phyloP scores from a whole-genome alignment of 2,797 vertebrate species.

The Urocyon cinereoargenteus region DNA sequence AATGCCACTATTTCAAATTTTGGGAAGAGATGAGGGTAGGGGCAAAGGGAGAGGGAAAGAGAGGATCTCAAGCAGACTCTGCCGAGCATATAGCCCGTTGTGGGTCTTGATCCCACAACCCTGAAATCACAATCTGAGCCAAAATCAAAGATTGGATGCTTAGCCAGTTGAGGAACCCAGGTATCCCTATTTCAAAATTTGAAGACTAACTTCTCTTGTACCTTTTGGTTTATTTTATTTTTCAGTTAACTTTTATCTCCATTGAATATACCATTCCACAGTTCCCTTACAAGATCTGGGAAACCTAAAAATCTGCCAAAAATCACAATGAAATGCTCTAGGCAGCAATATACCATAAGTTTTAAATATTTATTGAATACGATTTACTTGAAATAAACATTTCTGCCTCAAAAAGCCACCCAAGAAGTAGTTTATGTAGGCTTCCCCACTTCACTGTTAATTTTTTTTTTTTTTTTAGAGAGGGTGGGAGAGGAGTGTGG shows the following conservation, averaged over 20 bases:
- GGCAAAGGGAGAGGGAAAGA: neutral
- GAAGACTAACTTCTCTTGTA: neutral
- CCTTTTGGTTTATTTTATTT: neutral
- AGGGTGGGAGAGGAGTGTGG: too few relatives aligned
- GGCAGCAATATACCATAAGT: neutral
- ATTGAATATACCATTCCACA: neutral
- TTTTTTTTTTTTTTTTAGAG: too few relatives aligned
- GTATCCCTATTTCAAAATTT: neutral
- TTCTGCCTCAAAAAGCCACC: neutral
- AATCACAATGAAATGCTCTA: neutral
- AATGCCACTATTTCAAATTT: neutral
- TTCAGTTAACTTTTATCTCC: neutral
- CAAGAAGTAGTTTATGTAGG: neutral
- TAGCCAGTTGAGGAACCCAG: neutral
- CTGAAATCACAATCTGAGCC: neutral
- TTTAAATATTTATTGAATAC: neutral
- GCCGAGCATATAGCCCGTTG: neutral
- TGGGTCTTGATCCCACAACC: neutral
- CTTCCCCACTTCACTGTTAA: neutral
- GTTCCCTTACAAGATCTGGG: neutral
- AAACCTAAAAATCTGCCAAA: slow-evolving; percentile 7
- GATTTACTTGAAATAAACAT: slow-evolving; percentile 21
- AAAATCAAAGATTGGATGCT: neutral
- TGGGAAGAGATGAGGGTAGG: too few relatives aligned
- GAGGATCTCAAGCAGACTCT: neutral